Percentiles rank a stretch among this genome's conserved stretches.
phyloP scores from a whole-genome alignment of 2,888 invertebrate genomes.

The Eristalinus sepulchralis region DNA sequence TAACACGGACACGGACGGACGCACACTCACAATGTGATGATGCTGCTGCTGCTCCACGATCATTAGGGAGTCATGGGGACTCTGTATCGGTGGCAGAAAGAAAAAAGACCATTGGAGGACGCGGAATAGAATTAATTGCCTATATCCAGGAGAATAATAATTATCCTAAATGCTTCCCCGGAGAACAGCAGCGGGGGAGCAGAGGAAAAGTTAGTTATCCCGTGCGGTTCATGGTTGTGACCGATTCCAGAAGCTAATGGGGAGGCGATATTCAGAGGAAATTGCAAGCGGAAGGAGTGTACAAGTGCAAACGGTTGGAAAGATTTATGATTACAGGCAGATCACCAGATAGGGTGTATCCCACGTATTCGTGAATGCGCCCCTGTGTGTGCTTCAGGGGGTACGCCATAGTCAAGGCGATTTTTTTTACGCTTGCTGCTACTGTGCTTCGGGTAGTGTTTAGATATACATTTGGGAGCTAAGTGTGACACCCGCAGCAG shows the following conservation, averaged over 20 bases:
- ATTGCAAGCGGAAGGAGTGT: constrained; percentile 67
- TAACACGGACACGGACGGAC: constrained; percentile 10
- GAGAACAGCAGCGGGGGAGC: background rate
- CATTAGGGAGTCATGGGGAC: constrained; percentile 29
- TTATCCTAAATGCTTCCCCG: constrained; percentile 67
- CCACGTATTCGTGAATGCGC: constrained; percentile 26
- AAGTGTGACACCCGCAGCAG: background rate
- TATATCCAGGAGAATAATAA: constrained; percentile 70
- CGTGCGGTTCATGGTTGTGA: background rate
- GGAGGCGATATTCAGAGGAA: constrained; percentile 58
- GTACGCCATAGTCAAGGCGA: constrained; percentile 6
- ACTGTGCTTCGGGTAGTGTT: constrained; percentile 17
- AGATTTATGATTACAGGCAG: constrained; percentile 63
- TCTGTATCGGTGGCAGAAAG: constrained; percentile 9
- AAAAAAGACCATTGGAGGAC: constrained; percentile 15
- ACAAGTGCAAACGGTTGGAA: constrained; percentile 54
- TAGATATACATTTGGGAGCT: background rate
- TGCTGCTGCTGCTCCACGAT: constrained; percentile 9
- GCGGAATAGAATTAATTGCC: constrained; percentile 64
- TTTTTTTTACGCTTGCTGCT: constrained; percentile 25
- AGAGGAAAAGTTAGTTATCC: constrained; percentile 8
- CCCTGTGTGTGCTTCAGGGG: background rate
- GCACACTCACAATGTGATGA: constrained; percentile 10
- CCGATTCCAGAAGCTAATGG: constrained; percentile 62
- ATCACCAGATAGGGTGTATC: constrained; percentile 44